phyloP scores from a whole-genome alignment of 2,797 vertebrate genomes.

The Anomalospiza imberbis region DNA sequence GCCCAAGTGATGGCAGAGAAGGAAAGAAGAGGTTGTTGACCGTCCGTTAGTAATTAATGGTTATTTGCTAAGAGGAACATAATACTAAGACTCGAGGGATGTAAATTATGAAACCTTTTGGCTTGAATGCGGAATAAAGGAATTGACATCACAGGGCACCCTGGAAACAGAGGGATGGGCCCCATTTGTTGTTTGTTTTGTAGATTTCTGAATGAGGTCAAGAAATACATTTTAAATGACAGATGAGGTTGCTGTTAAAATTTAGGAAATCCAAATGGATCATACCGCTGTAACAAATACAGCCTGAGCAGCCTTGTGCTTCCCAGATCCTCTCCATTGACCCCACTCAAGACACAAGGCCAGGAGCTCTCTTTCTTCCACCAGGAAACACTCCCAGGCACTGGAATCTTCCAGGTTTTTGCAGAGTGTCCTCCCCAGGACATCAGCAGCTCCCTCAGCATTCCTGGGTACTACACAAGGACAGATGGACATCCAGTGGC shows the following conservation, averaged over 20 bases:
- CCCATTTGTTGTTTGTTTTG: not conserved
- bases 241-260: fast-evolving
- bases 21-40: not conserved
- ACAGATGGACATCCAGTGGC: not conserved
- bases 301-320: fast-evolving
- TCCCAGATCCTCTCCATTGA: too few species aligned
- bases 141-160: fast-evolving
- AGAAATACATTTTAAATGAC: not conserved
- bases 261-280: not conserved
- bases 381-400: fast-evolving
- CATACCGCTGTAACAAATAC: fast-evolving
- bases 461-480: not conserved
- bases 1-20: fast-evolving
- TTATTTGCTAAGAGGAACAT: not conserved
- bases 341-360: fast-evolving
- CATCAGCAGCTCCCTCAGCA: not conserved
- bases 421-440: not conserved
- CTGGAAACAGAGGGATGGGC: not conserved
- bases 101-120: not conserved
- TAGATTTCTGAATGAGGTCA: not conserved
- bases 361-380: too few species aligned
- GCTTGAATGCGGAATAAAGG: not conserved
- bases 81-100: fast-evolving
- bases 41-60: too few species aligned
- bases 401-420: fast-evolving